Percentiles rank a stretch among this genome's conserved stretches.
These are phyloP conservation scores for Drosophila infuscata DNA, from an alignment of 2,888 invertebrate genomes.

Conservation along the genomic window DNA sequence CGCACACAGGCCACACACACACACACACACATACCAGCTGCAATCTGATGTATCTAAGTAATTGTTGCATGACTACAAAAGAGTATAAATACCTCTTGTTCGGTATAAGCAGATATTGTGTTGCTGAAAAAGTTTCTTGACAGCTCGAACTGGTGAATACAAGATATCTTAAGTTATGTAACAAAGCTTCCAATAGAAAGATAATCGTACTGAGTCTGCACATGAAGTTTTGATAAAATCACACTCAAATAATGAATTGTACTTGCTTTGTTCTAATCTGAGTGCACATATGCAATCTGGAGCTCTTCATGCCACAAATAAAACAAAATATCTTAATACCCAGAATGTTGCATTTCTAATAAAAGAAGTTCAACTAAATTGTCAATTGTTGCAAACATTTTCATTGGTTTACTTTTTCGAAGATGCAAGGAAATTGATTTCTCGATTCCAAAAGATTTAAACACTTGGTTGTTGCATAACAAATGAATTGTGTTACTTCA, in stretches of 20 bases:
- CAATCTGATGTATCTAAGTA: conserved; percentile 35
- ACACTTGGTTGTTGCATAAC: not conserved
- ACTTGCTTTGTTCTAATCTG: not conserved
- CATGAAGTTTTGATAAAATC: not conserved
- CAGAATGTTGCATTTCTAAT: not conserved
- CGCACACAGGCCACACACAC: conserved; percentile 15
- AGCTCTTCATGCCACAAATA: not conserved
- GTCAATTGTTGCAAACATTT: not conserved
- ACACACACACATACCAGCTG: conserved; percentile 20
- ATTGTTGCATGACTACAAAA: conserved; percentile 24
- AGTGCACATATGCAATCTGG: not conserved
- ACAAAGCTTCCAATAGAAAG: not conserved
- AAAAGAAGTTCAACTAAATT: not conserved
- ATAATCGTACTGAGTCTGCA: not conserved
- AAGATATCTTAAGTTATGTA: not conserved
- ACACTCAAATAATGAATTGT: not conserved
- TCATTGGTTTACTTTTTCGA: not conserved
- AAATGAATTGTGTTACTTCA: conserved; percentile 7
- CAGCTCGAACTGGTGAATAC: not conserved
- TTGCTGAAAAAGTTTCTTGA: not conserved
- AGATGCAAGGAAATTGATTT: not conserved
- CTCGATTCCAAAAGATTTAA: not conserved
- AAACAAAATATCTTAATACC: not conserved
- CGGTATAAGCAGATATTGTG: not conserved
- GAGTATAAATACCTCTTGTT: conserved; percentile 3